Conservation (phyloP, 2,113 vertebrate species). For the Emydura subglobosa region DNA sequence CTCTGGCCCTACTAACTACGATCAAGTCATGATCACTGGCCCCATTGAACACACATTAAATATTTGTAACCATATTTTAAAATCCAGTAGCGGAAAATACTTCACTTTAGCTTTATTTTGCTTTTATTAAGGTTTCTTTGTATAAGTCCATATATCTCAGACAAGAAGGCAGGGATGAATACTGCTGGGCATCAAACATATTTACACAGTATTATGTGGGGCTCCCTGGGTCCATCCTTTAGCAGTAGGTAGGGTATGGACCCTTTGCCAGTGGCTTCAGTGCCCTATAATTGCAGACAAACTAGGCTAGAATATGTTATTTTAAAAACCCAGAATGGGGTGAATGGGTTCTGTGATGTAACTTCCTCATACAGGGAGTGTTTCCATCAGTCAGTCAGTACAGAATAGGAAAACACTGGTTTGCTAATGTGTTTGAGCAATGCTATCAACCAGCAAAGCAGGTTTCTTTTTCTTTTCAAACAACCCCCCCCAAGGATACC, state of each 20-base stretch:
- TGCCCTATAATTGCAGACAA: no score
- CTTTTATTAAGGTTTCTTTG: background rate
- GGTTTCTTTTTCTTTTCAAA: background rate
- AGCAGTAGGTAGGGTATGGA: background rate
- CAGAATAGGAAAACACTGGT: background rate
- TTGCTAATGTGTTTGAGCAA: background rate
- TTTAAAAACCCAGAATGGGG: background rate
- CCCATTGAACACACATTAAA: background rate
- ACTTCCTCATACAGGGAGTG: background rate
- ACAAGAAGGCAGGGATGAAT: background rate
- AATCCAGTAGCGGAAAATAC: background rate
- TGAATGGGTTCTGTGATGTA: background rate
- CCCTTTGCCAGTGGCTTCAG: no score
- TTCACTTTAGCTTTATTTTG: background rate
- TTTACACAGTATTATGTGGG: background rate
- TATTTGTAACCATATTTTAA: background rate
- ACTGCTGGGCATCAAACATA: background rate
- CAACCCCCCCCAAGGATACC: background rate
- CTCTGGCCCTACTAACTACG: background rate
- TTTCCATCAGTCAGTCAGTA: background rate
- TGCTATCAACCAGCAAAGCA: background rate
- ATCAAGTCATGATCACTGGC: background rate
- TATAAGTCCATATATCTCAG: background rate
- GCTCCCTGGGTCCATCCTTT: background rate
- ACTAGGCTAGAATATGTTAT: background rate